A percentile compares a stretch with the other conserved stretches of the same genome.
Conservation (phyloP, 2,113 vertebrate species). For the Poeciliopsis occidentalis region DNA sequence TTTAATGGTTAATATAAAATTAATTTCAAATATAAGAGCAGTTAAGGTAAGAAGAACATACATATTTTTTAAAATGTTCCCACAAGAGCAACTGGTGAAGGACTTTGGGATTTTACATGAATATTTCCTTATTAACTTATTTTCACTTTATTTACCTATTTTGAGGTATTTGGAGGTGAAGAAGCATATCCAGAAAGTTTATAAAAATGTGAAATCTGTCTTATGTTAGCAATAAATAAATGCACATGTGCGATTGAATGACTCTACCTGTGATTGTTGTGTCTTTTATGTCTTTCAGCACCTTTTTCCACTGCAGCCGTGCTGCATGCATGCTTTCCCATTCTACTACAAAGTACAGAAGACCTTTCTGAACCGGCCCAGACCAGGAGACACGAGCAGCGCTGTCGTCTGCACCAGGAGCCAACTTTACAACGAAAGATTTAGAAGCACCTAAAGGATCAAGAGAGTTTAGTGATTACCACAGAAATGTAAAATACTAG, state of each 20-base stretch:
- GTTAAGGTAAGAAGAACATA: too few relatives aligned
- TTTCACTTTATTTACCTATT: too few relatives aligned
- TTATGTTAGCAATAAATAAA: background rate
- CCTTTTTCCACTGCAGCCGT: slow-evolving; percentile 63
- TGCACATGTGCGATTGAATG: background rate
- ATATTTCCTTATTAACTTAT: too few relatives aligned
- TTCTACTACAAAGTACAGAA: slow-evolving; percentile 66
- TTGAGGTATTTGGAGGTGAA: too few relatives aligned
- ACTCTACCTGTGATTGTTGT: slow-evolving; percentile 68
- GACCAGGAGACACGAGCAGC: slow-evolving; percentile 64
- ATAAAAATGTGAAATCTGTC: background rate
- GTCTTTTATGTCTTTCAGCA: slow-evolving; percentile 40
- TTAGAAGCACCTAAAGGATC: slow-evolving; percentile 47
- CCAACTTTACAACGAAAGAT: slow-evolving; percentile 33
- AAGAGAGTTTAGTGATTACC: background rate
- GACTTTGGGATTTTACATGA: too few relatives aligned
- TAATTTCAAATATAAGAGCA: too few relatives aligned
- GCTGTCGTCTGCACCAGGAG: slow-evolving; percentile 31
- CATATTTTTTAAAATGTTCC: too few relatives aligned
- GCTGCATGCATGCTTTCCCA: slow-evolving; percentile 48
- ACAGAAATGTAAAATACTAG: fast-evolving
- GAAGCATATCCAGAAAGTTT: too few relatives aligned
- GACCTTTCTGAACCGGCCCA: background rate
- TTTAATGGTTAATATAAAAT: too few relatives aligned
- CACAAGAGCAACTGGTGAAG: too few relatives aligned